These are phyloP conservation scores for Smutsia temminckii DNA, from an alignment of 2,797 vertebrate genomes.

Conservation along the genomic window DNA sequence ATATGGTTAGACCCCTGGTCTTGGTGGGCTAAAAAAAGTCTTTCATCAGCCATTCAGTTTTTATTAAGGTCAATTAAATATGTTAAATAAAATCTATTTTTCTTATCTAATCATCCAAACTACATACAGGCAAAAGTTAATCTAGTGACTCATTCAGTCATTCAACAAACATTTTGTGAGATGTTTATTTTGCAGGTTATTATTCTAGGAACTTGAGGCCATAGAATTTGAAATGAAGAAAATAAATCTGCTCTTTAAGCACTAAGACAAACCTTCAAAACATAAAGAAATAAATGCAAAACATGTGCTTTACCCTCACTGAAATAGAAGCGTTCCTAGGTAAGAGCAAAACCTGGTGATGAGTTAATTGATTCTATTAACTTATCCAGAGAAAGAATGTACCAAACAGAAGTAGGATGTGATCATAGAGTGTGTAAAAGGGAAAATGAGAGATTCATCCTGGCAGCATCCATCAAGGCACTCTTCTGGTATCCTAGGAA, in stretches of 20 bases:
- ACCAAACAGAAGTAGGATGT: neutral
- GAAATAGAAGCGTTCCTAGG: neutral
- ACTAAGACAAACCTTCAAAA: neutral
- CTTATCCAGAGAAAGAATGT: neutral
- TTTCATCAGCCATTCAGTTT: neutral
- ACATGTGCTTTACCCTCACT: neutral
- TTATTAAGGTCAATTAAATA: conserved; percentile 26
- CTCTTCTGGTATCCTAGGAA: neutral
- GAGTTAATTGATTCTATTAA: conserved; percentile 17
- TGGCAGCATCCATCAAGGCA: neutral
- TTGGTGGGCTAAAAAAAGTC: neutral
- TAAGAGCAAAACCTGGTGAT: neutral
- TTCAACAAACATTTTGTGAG: neutral
- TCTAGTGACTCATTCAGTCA: neutral
- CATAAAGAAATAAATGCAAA: neutral
- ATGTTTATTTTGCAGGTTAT: conserved; percentile 14
- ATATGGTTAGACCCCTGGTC: neutral
- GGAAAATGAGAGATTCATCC: neutral
- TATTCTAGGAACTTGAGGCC: neutral
- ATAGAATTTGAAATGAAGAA: neutral
- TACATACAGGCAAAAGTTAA: neutral
- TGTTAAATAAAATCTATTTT: conserved; percentile 19
- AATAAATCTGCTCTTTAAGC: neutral
- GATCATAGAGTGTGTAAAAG: neutral
- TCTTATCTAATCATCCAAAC: neutral